phyloP scores from a whole-genome alignment of 2,797 vertebrate genomes.

The Orestias chungarensis region DNA sequence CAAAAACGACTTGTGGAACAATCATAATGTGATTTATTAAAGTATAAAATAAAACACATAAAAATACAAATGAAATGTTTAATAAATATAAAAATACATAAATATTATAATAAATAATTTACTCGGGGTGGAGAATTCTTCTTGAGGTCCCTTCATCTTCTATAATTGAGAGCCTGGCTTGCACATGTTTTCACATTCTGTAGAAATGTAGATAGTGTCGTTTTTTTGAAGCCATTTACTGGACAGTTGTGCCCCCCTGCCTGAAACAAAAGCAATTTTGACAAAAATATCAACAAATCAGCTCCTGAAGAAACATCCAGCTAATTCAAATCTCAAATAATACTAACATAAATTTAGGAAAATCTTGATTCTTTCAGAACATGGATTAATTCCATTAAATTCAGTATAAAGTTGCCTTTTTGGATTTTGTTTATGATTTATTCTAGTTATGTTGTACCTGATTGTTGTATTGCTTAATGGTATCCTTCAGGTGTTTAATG shows the following conservation, averaged over 20 bases:
- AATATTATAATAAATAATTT: constrained; percentile 44
- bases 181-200: rapidly evolving
- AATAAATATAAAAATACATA: constrained; percentile 56
- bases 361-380: background rate
- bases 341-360: background rate
- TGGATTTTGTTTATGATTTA: background rate
- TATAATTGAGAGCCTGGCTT: rapidly evolving
- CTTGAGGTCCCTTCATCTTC: background rate
- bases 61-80: background rate
- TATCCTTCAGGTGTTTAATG: rapidly evolving
- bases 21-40: constrained; percentile 47
- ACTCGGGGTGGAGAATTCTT: background rate
- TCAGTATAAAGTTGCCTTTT: background rate
- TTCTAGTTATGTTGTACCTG: background rate
- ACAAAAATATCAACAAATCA: background rate
- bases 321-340: background rate
- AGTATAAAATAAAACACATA: constrained; percentile 21
- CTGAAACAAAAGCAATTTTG: constrained; percentile 27
- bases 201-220: background rate
- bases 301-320: background rate
- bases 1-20: background rate
- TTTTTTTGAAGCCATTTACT: rapidly evolving
- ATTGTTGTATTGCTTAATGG: rapidly evolving
- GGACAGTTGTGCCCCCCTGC: rapidly evolving
- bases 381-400: background rate